A percentile compares a stretch with the other conserved stretches of the same genome.
phyloP scores from a whole-genome alignment of 2,797 vertebrate species.

The Tinamus major region DNA sequence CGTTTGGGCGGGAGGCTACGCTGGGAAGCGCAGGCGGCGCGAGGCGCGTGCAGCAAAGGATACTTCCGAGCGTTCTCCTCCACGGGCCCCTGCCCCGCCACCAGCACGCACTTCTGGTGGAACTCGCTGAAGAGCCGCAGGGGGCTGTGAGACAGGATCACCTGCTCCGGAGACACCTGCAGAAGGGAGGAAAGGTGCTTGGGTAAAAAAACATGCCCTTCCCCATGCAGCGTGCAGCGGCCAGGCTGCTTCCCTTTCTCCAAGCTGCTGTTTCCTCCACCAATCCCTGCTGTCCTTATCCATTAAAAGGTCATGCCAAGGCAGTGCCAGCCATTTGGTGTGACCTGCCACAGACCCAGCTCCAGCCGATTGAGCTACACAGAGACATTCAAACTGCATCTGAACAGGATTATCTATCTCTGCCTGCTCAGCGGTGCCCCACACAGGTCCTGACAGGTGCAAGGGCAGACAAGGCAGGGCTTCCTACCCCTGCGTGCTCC shows the following conservation, averaged over 20 bases:
- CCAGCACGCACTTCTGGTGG: conserved; percentile 89
- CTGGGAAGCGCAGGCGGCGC: rapidly evolving
- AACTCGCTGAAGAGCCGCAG: conserved; percentile 90
- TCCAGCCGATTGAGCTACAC: not conserved
- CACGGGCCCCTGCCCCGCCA: conserved; percentile 92
- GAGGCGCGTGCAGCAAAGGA: conserved; percentile 76
- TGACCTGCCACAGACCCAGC: not conserved
- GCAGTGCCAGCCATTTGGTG: rapidly evolving
- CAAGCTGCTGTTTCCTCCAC: rapidly evolving
- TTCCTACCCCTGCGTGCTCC: too few relatives aligned
- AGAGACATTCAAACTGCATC: not conserved
- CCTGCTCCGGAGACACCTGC: conserved; percentile 93
- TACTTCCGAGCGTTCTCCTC: conserved; percentile 91
- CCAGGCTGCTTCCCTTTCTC: rapidly evolving
- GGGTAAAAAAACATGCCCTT: not conserved
- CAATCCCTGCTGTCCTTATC: too few relatives aligned
- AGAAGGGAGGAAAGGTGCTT: not conserved
- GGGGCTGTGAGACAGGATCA: conserved; percentile 95
- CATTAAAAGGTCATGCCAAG: too few relatives aligned
- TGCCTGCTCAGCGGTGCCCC: too few relatives aligned
- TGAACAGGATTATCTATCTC: too few relatives aligned
- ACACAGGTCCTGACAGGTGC: too few relatives aligned
- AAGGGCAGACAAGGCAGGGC: too few relatives aligned
- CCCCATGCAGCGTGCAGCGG: not conserved
- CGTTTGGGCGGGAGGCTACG: rapidly evolving